A percentile compares a stretch with the other conserved stretches of the same genome.
These are phyloP conservation scores for Poecilobothrus nobilitatus DNA, from an alignment of 2,888 invertebrate genomes.

Conservation along the genomic window DNA sequence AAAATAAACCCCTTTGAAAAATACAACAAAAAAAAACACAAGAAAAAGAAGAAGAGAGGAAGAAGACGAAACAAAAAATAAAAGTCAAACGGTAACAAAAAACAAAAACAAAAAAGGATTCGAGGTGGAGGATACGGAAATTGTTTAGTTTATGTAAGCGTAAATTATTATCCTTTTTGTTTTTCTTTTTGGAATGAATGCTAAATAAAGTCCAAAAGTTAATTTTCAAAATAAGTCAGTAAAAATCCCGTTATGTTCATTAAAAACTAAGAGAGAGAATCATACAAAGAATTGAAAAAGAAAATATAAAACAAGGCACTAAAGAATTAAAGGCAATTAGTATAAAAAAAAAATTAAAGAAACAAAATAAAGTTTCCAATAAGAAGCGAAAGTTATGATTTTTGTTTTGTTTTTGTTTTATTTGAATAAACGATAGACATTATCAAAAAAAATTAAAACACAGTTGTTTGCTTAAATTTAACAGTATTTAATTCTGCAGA, in stretches of 20 bases:
- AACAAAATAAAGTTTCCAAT: background rate
- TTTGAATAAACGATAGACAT: too few species aligned
- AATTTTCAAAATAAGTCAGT: background rate
- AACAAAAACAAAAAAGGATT: background rate
- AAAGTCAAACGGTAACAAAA: background rate
- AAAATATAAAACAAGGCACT: background rate
- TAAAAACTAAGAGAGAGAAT: background rate
- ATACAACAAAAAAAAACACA: constrained; percentile 19
- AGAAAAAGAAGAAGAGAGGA: constrained; percentile 8
- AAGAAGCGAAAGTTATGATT: background rate
- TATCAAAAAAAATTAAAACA: too few species aligned
- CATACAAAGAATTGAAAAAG: too few species aligned
- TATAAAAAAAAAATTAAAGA: background rate
- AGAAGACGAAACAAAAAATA: too few species aligned
- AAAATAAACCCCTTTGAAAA: constrained; percentile 29
- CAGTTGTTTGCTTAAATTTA: too few species aligned
- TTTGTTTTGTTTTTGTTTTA: background rate
- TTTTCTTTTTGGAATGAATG: too few species aligned
- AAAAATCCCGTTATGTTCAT: background rate
- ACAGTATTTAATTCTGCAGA: too few species aligned
- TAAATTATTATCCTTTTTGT: background rate
- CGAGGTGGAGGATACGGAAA: background rate
- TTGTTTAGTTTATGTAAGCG: background rate
- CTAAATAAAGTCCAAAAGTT: background rate
- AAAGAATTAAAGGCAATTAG: background rate